Conservation (phyloP, 2,113 vertebrate species). For the Albula goreensis region DNA sequence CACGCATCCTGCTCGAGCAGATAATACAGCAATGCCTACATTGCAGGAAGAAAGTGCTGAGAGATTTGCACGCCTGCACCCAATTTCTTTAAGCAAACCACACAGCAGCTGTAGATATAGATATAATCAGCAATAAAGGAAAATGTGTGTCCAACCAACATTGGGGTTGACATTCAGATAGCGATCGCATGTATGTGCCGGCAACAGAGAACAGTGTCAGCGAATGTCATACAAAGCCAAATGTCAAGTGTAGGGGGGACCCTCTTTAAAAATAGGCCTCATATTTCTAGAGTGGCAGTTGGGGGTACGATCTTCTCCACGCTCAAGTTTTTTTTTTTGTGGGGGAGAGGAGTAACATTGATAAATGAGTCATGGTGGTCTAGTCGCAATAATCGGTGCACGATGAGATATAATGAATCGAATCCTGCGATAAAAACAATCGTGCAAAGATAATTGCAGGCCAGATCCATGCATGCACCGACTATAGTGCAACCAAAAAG, state of each 20-base stretch:
- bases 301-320: neutral
- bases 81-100: neutral
- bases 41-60: neutral
- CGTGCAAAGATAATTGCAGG: neutral
- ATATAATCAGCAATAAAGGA: neutral
- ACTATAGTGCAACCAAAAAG: neutral
- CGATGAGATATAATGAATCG: neutral
- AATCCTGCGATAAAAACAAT: neutral
- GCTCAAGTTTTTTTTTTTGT: neutral
- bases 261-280: conserved; percentile 14
- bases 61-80: neutral
- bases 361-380: neutral
- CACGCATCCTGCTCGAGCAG: neutral
- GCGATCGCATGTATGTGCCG: neutral
- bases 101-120: neutral
- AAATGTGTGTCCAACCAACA: neutral
- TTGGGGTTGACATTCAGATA: neutral
- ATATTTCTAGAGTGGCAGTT: neutral
- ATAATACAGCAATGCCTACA: neutral
- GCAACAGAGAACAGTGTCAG: neutral
- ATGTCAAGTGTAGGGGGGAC: neutral
- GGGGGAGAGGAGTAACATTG: conserved; percentile 3
- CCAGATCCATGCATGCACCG: neutral
- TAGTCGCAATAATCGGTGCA: neutral
- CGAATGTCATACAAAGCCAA: conserved; percentile 15